Base-by-base conservation (phyloP, 2,888 invertebrate species). In the Busseola fusca region DNA sequence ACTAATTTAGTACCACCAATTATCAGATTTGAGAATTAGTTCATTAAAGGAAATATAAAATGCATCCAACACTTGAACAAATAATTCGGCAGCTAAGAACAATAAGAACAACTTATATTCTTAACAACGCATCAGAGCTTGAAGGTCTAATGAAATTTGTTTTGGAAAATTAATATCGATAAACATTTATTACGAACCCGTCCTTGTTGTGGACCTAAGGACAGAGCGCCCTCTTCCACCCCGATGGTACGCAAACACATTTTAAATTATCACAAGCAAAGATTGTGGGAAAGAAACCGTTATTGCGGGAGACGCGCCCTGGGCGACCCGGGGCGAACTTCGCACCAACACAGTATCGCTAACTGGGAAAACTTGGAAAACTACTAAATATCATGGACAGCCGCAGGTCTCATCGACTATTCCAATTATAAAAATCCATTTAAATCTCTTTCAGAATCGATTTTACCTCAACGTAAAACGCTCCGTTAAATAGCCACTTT, bases 251-350 rank as follows among this genome's bases (percentile, higher is more conserved):
- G 87, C 89, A 90, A 90, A 91, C 91, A 91, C 88, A 84, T 91
- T 92, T 89, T 74, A 92, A 91, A 92, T 90, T 89, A 91, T 90
- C 87, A 88, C 88, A 81, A 84, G 87, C 86, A 86, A 89, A 91
- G 87, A 92, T 91, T 90, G 88, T 87, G 86, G 82, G 85, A 87
- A 90, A 90, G 88, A 89, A 90, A 90, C 89, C 86, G 87, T 88
- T 89, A 90, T 89, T 88, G 88, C 83, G 85, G 79, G 80, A 83
- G 85, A 87, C 82, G 80, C 80, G 86, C 89, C 86, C 77, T 56
- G 73, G 84, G 88, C 87, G 85, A 76, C 81, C 74, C 73, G 70
- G 77, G 78, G 78, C 84, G 75, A 79, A 82, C 76, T 86, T 86
- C 79, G 83, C 85, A 81, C 85, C 87, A 83, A 86, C 84, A 88